Percentiles rank a stretch among this genome's conserved stretches.
These are phyloP conservation scores for Cephus rjabovi DNA, from an alignment of 2,888 invertebrate species.

Conservation along the genomic window DNA sequence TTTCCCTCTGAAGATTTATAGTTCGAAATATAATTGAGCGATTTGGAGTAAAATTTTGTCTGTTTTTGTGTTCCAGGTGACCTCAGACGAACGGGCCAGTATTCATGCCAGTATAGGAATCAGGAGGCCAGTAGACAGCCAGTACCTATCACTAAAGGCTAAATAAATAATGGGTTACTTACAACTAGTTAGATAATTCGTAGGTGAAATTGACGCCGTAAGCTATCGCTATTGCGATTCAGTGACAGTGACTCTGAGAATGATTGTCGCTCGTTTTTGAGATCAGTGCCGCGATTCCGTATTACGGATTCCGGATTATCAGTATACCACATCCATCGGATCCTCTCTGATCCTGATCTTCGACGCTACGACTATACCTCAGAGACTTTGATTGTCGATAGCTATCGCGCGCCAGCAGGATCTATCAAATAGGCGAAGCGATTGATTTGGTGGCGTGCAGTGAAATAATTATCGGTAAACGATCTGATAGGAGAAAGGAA, in stretches of 20 bases:
- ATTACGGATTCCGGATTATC: background rate
- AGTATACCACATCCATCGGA: background rate
- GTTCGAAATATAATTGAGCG: background rate
- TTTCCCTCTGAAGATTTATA: background rate
- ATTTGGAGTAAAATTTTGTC: background rate
- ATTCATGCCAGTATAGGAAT: slow-evolving; percentile 64
- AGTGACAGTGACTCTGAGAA: slow-evolving; percentile 21
- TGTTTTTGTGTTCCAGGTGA: slow-evolving; percentile 54
- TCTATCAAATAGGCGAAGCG: slow-evolving; percentile 10
- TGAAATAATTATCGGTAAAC: slow-evolving; percentile 12
- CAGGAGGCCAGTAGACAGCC: slow-evolving; percentile 59
- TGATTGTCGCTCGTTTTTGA: background rate
- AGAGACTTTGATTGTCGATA: slow-evolving; percentile 11
- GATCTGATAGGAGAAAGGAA: slow-evolving; percentile 18
- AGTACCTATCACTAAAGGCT: slow-evolving; percentile 49
- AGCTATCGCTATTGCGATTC: background rate
- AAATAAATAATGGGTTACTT: slow-evolving; percentile 54
- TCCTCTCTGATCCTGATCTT: background rate
- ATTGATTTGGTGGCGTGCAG: slow-evolving; percentile 20
- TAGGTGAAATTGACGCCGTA: background rate
- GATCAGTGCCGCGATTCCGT: background rate
- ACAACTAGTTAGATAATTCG: slow-evolving; percentile 45
- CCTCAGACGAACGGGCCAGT: slow-evolving; percentile 61
- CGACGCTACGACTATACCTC: background rate
- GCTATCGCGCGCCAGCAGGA: slow-evolving; percentile 9